phyloP scores from a whole-genome alignment of 2,888 invertebrate genomes.

The Idaea dimidiata region DNA sequence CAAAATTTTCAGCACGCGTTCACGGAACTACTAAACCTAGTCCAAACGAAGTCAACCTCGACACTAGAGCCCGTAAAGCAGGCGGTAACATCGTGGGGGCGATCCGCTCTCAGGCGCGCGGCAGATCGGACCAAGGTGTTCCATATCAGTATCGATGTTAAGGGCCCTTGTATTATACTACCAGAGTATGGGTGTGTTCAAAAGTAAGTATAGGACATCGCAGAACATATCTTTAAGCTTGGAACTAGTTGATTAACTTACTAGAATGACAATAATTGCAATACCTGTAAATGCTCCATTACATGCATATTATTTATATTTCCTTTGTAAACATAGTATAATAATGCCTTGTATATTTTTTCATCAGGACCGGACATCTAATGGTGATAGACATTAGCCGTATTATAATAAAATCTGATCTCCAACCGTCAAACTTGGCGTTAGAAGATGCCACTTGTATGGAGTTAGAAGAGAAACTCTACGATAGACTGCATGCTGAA shows the following conservation, averaged over 20 bases:
- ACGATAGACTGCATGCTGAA: conserved; percentile 87
- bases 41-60: conserved; percentile 79
- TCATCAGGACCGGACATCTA: conserved; percentile 83
- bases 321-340: no score
- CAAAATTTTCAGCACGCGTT: conserved; percentile 82
- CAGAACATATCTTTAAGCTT: no score
- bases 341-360: neutral
- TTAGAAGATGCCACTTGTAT: conserved; percentile 89
- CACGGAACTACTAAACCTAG: conserved; percentile 86
- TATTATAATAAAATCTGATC: conserved; percentile 85
- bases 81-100: conserved; percentile 44
- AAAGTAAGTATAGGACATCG: conserved; percentile 81
- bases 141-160: conserved; percentile 86
- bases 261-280: no score
- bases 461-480: conserved; percentile 90
- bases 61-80: conserved; percentile 61
- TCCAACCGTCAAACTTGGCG: conserved; percentile 84
- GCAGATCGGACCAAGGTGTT: conserved; percentile 79
- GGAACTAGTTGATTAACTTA: no score
- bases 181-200: conserved; percentile 87
- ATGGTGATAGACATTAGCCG: conserved; percentile 87
- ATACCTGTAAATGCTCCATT: no score
- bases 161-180: conserved; percentile 87
- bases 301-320: no score
- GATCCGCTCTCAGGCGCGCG: conserved; percentile 73